phyloP scores from a whole-genome alignment of 2,888 invertebrate species.

The Dryobota labecula region DNA sequence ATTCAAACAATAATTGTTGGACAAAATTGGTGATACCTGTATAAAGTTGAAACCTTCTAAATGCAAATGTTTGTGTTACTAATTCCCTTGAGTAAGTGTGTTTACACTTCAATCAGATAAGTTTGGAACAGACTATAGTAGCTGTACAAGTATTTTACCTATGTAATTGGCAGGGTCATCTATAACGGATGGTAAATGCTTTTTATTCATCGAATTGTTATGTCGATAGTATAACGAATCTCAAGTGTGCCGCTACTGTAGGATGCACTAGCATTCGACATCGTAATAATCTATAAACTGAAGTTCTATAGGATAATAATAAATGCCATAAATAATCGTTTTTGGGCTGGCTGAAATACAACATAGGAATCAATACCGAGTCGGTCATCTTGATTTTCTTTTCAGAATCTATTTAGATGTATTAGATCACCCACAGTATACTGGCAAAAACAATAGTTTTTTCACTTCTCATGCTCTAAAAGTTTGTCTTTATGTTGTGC shows the following conservation, averaged over 20 bases:
- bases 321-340: neutral
- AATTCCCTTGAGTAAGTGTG: neutral
- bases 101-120: neutral
- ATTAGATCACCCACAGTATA: neutral
- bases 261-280: constrained; percentile 3
- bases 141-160: neutral
- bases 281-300: neutral
- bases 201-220: constrained; percentile 6
- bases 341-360: neutral
- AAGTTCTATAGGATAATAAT: neutral
- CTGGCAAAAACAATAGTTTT: neutral
- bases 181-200: neutral
- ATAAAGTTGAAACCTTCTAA: neutral
- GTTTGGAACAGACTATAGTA: neutral
- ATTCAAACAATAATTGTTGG: neutral
- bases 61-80: neutral
- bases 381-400: neutral
- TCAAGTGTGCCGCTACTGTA: constrained; percentile 1
- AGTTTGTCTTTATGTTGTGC: too few relatives aligned
- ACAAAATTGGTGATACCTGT: neutral
- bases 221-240: constrained; percentile 6
- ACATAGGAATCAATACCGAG: neutral
- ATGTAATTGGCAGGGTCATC: neutral
- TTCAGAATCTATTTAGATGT: neutral
- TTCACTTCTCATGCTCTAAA: too few relatives aligned